A percentile compares a stretch with the other conserved stretches of the same genome.
Conservation (phyloP, 2,797 vertebrate species). For the Crenuchus spilurus region DNA sequence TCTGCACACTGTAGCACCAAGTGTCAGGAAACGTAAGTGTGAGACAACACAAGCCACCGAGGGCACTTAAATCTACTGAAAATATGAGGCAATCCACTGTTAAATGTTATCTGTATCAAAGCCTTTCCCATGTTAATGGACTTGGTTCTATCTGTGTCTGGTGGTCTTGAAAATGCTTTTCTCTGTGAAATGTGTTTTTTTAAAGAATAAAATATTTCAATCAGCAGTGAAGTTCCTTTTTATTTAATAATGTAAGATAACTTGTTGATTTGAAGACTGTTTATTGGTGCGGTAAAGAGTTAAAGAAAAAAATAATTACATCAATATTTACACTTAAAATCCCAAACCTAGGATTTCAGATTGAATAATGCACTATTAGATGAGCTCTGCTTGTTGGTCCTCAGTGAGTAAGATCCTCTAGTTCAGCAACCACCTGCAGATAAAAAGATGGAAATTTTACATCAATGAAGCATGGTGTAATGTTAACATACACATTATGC, state of each 20-base stretch:
- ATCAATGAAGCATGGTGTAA: neutral
- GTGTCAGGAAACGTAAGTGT: constrained; percentile 24
- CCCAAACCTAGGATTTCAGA: neutral
- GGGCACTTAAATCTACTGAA: constrained; percentile 70
- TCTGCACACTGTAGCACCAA: constrained; percentile 34
- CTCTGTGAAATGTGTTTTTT: constrained; percentile 75
- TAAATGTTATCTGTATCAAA: constrained; percentile 59
- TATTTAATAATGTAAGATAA: neutral
- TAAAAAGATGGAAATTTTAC: constrained; percentile 25
- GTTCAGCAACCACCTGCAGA: constrained; percentile 72
- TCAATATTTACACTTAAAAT: neutral
- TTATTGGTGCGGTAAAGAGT: neutral
- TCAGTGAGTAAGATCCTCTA: constrained; percentile 62
- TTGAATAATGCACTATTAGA: neutral
- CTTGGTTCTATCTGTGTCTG: constrained; percentile 64
- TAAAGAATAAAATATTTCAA: constrained; percentile 80
- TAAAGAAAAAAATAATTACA: neutral
- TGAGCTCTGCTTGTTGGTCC: neutral
- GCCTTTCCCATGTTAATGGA: constrained; percentile 65
- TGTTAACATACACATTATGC: neutral
- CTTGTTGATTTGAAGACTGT: neutral
- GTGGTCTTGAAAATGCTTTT: constrained; percentile 74
- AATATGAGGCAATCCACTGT: constrained; percentile 72
- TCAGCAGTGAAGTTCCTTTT: constrained; percentile 41
- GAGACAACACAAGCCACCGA: constrained; percentile 56